phyloP scores from a whole-genome alignment of 2,888 invertebrate genomes.

The Dysmachus trigonus region DNA sequence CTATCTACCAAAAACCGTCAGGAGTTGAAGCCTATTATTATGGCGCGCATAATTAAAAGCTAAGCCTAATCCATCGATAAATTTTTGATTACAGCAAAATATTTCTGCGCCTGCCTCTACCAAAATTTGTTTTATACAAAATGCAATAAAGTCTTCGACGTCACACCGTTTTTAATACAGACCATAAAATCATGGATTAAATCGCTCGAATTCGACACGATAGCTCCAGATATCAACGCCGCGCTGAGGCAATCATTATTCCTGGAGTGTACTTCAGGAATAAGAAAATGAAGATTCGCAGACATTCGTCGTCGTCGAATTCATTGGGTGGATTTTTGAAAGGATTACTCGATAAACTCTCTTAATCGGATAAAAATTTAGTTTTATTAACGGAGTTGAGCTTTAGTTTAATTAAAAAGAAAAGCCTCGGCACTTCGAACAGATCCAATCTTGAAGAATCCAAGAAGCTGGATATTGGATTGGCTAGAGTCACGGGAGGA shows the following conservation, averaged over 20 bases:
- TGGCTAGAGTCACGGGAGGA: background rate
- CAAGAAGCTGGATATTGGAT: background rate
- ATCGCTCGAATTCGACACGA: background rate
- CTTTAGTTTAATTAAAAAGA: slow-evolving; percentile 31
- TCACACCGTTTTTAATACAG: slow-evolving; percentile 16
- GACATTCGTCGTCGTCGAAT: background rate
- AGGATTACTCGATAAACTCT: background rate
- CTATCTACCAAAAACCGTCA: background rate
- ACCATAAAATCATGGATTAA: slow-evolving; percentile 26
- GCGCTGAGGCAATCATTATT: background rate
- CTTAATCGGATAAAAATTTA: slow-evolving; percentile 29
- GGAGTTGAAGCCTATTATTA: no score
- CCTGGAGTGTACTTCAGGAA: background rate
- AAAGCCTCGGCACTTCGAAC: background rate
- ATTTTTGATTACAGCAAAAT: background rate
- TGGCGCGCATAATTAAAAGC: background rate
- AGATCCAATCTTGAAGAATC: background rate
- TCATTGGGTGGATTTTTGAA: background rate
- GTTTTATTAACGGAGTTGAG: slow-evolving; percentile 16
- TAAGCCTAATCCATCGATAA: background rate
- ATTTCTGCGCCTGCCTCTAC: background rate
- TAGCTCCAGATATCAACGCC: background rate
- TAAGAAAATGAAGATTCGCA: background rate
- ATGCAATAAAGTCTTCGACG: background rate
- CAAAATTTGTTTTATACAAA: no score